A percentile compares a stretch with the other conserved stretches of the same genome.
Evolutionary conservation across 2,113 vertebrate species (phyloP).

Genomic region (Ictalurus punctatus): DNA sequence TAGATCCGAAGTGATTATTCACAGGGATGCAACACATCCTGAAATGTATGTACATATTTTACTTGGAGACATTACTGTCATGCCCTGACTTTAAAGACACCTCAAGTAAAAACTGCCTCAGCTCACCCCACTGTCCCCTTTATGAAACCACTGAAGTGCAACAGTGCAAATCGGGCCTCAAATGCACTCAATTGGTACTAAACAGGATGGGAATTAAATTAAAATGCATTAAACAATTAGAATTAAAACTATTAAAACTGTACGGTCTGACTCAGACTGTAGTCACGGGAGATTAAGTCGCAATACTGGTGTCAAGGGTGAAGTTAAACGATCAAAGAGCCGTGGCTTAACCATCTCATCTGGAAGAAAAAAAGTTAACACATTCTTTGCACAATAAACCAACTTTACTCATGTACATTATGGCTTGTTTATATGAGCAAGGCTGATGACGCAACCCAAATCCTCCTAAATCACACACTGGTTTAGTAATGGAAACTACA

Average conservation of each 20-base stretch:
- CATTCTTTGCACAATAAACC: too few species aligned
- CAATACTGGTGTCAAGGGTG: neutral
- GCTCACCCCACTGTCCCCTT: too few species aligned
- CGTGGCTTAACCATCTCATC: neutral
- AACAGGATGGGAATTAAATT: neutral
- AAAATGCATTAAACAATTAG: neutral
- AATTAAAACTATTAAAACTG: neutral
- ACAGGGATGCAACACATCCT: too few species aligned
- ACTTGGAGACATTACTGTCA: too few species aligned
- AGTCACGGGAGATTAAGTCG: neutral
- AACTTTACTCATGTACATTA: neutral
- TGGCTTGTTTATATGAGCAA: neutral
- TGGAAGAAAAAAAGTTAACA: neutral
- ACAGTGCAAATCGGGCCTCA: neutral
- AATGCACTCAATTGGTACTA: neutral
- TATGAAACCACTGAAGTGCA: neutral
- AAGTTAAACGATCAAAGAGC: neutral
- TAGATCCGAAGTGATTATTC: too few species aligned
- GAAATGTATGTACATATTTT: too few species aligned
- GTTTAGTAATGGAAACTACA: neutral
- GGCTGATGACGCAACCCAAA: neutral
- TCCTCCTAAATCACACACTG: neutral
- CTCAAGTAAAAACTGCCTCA: too few species aligned
- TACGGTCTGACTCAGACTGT: neutral
- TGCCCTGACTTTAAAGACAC: too few species aligned